Conservation (phyloP, 2,113 vertebrate genomes). For the Prinia subflava region DNA sequence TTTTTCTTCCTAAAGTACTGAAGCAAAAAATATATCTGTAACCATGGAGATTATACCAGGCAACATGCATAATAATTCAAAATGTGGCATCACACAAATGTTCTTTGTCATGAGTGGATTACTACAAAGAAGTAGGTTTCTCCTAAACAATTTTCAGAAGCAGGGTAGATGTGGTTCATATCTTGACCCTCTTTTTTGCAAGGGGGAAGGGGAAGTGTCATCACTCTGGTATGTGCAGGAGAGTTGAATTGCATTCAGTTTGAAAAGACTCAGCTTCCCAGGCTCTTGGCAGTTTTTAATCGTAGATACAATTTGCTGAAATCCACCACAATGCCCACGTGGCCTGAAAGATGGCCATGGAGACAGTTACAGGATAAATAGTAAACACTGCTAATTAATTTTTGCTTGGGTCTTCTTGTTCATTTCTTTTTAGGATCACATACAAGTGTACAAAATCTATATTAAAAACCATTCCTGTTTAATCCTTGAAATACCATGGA, state of each 20-base stretch:
- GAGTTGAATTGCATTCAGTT: not conserved
- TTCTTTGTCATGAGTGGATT: conserved; percentile 29
- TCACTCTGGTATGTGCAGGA: not conserved
- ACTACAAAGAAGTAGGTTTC: not conserved
- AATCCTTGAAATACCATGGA: not conserved
- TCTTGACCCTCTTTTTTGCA: not conserved
- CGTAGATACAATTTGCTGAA: not conserved
- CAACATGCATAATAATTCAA: conserved; percentile 46
- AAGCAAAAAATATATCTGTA: conserved; percentile 55
- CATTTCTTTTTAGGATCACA: not conserved
- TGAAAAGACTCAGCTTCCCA: not conserved
- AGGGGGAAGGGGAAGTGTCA: not conserved
- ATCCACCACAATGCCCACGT: not conserved
- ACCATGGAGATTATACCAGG: conserved; percentile 56
- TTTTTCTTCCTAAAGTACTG: conserved; percentile 11
- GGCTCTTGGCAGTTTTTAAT: not conserved
- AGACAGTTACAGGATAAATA: not conserved
- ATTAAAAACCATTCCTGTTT: not conserved
- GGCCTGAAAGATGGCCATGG: not conserved
- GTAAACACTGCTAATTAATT: not conserved
- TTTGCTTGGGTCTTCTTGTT: not conserved
- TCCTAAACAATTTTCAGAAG: not conserved
- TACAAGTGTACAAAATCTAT: not conserved
- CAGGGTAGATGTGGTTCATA: not conserved
- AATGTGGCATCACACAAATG: conserved; percentile 23